phyloP scores from a whole-genome alignment of 2,797 vertebrate species.

The Aselliscus stoliczkanus region DNA sequence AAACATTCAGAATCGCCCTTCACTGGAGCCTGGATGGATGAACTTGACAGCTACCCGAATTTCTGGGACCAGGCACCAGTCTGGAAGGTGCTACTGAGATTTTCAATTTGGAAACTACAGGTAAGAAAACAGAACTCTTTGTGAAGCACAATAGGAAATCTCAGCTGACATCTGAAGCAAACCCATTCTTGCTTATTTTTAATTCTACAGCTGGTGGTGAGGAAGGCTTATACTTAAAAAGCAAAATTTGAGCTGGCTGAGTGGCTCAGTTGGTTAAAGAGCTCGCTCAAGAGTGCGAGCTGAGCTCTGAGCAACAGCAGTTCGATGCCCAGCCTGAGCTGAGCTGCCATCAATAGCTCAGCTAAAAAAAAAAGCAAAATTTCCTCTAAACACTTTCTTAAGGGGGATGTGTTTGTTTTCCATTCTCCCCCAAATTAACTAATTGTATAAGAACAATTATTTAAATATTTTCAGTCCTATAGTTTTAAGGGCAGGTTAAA shows the following conservation, averaged over 20 bases:
- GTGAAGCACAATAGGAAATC: background rate
- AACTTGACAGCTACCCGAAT: background rate
- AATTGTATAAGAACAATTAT: background rate
- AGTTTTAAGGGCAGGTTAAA: background rate
- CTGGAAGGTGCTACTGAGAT: background rate
- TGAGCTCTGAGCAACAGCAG: too few species aligned
- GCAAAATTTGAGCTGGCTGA: too few species aligned
- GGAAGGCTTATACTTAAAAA: background rate
- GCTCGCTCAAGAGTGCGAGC: too few species aligned
- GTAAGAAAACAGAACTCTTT: background rate
- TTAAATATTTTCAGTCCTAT: background rate
- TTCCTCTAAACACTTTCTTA: background rate
- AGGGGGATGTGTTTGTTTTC: background rate
- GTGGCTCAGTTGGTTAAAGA: too few species aligned
- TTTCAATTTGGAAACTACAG: constrained; percentile 10
- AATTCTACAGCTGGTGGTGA: background rate
- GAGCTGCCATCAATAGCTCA: too few species aligned
- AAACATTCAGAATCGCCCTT: background rate
- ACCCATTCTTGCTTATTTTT: background rate
- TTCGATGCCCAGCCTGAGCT: too few species aligned
- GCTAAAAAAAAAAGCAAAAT: background rate
- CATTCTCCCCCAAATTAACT: background rate
- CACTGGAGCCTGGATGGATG: background rate
- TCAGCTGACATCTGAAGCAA: background rate
- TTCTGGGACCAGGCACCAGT: fast-evolving